Conservation (phyloP, 2,888 invertebrate species). For the Sinopyrophorus schimmeli region DNA sequence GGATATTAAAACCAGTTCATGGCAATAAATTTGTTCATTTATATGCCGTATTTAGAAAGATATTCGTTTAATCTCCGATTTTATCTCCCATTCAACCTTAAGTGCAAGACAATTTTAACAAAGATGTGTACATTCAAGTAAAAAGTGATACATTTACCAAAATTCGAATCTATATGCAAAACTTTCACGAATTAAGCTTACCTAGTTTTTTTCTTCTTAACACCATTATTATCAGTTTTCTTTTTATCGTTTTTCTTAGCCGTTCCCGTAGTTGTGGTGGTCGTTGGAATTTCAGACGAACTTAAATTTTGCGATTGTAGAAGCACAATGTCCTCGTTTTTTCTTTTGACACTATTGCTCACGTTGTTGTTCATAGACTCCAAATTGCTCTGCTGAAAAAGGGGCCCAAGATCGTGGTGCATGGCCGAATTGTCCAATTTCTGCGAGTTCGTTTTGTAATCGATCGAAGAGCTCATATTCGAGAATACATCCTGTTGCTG, state of each 20-base stretch:
- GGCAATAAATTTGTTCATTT: too few relatives aligned
- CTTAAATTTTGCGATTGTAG: conserved; percentile 57
- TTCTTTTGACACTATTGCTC: conserved; percentile 49
- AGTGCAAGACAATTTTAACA: too few relatives aligned
- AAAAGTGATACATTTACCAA: too few relatives aligned
- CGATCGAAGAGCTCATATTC: conserved; percentile 56
- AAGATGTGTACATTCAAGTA: too few relatives aligned
- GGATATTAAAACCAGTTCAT: too few relatives aligned
- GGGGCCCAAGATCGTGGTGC: conserved; percentile 55
- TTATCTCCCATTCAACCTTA: too few relatives aligned
- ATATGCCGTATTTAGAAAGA: too few relatives aligned
- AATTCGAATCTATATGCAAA: too few relatives aligned
- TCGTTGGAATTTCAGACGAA: conserved; percentile 49
- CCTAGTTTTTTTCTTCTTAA: conserved; percentile 94
- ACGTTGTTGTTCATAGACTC: conserved; percentile 42
- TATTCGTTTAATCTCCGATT: too few relatives aligned
- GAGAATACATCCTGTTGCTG: conserved; percentile 52
- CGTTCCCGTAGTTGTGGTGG: conserved; percentile 55
- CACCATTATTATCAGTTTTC: conserved; percentile 81
- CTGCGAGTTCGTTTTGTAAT: conserved; percentile 56
- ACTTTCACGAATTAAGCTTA: conserved; percentile 52
- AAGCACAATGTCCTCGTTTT: conserved; percentile 52
- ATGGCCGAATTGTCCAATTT: conserved; percentile 56
- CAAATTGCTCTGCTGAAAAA: conserved; percentile 45
- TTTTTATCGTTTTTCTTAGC: conserved; percentile 77